Conservation (phyloP, 2,888 invertebrate genomes). For the Smittia aterrima region DNA sequence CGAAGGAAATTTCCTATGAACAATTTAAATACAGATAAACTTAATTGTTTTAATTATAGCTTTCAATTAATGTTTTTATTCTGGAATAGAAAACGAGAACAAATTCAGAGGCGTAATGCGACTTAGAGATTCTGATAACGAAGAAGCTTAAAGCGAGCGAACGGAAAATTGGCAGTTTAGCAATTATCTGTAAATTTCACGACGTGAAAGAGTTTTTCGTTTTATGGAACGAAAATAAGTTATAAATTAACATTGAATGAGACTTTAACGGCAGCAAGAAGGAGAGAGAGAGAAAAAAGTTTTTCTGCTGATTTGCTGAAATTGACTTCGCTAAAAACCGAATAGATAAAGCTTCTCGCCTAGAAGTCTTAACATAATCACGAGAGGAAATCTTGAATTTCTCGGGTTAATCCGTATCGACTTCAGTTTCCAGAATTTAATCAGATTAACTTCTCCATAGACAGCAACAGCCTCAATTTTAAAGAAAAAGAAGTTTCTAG, state of each 20-base stretch:
- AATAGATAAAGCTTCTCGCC: too few relatives aligned
- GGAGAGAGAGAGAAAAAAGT: background rate
- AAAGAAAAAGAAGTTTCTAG: too few relatives aligned
- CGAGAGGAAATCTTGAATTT: too few relatives aligned
- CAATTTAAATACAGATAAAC: conserved; percentile 40
- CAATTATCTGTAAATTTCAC: conserved; percentile 34
- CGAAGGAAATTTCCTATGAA: background rate
- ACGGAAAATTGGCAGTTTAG: conserved; percentile 19
- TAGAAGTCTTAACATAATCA: too few relatives aligned
- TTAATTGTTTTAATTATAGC: conserved; percentile 42
- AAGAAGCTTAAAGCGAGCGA: background rate
- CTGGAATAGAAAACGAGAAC: background rate
- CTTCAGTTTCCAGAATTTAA: too few relatives aligned
- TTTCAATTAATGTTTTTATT: conserved; percentile 25
- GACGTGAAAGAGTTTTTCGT: conserved; percentile 16
- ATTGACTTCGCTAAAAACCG: background rate
- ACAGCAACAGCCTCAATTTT: too few relatives aligned
- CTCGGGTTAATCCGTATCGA: too few relatives aligned
- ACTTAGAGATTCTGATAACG: background rate
- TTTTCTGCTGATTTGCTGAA: background rate
- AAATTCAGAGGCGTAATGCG: conserved; percentile 21
- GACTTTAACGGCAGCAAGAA: conserved; percentile 3
- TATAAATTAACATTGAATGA: conserved; percentile 30
- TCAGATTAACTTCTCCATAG: too few relatives aligned
- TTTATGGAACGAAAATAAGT: conserved; percentile 15